A percentile compares a stretch with the other conserved stretches of the same genome.
phyloP scores from a whole-genome alignment of 2,888 invertebrate genomes.

The Apoderus coryli region DNA sequence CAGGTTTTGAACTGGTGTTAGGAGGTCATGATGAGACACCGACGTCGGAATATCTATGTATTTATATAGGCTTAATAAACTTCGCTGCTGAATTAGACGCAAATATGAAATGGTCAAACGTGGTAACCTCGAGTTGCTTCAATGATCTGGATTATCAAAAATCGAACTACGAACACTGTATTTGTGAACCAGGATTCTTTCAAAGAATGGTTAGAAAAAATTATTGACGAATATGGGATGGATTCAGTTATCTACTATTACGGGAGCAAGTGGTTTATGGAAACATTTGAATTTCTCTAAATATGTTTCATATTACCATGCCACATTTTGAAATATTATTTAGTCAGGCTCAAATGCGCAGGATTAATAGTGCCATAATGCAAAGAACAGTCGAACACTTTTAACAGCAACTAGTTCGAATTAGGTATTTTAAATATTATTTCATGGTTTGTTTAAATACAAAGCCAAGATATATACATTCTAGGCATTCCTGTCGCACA shows the following conservation, averaged over 20 bases:
- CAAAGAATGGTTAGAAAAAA: slow-evolving; percentile 17
- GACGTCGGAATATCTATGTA: too few species aligned
- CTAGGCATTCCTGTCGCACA: too few species aligned
- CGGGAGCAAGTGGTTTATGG: slow-evolving; percentile 10
- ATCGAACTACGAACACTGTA: slow-evolving; percentile 16
- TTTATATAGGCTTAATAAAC: too few species aligned
- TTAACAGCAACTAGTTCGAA: neutral
- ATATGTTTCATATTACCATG: slow-evolving; percentile 14
- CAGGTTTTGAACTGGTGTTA: too few species aligned
- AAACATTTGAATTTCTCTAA: slow-evolving; percentile 10
- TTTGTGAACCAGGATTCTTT: slow-evolving; percentile 14
- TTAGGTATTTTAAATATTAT: slow-evolving; percentile 1
- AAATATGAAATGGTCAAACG: too few species aligned
- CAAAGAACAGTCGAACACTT: slow-evolving; percentile 8
- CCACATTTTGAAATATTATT: slow-evolving; percentile 15
- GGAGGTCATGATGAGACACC: too few species aligned
- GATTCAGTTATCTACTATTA: slow-evolving; percentile 11
- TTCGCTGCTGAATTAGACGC: too few species aligned
- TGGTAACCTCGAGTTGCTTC: slow-evolving; percentile 13
- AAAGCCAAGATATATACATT: too few species aligned
- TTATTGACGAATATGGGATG: slow-evolving; percentile 11
- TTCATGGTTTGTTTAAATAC: too few species aligned
- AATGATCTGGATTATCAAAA: slow-evolving; percentile 19
- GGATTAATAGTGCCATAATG: slow-evolving; percentile 6
- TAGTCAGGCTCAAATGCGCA: slow-evolving; percentile 11